Evolutionary conservation across 1,140 invertebrate species (phyloP).

Genomic region (Drosophila leontia): DNA sequence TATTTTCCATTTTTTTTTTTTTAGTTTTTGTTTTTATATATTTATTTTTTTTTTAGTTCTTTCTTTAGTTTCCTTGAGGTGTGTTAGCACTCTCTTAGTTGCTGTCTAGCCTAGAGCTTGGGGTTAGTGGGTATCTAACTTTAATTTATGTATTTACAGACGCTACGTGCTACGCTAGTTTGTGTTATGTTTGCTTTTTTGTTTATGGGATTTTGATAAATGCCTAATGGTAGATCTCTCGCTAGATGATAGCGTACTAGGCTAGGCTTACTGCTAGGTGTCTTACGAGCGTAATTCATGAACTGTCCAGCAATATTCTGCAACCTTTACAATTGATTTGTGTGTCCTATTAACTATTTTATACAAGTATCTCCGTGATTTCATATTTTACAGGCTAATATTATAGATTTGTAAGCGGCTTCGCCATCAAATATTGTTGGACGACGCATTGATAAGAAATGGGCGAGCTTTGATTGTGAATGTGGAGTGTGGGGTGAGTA

Average conservation of each 20-base stretch:
- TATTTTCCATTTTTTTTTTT: slow-evolving; percentile 25
- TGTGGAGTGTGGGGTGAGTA: slow-evolving; percentile 27
- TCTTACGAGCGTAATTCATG: slow-evolving; percentile 60
- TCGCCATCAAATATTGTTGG: slow-evolving; percentile 70
- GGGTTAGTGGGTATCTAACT: slow-evolving; percentile 33
- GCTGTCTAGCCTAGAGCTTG: slow-evolving; percentile 20
- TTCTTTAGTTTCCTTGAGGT: slow-evolving; percentile 41
- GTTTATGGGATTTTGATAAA: slow-evolving; percentile 37
- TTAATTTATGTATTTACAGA: slow-evolving; percentile 47
- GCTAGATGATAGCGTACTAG: slow-evolving; percentile 41
- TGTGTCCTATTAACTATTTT: slow-evolving; percentile 61
- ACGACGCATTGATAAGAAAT: slow-evolving; percentile 59
- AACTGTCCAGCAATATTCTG: slow-evolving; percentile 74
- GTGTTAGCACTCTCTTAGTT: slow-evolving; percentile 35
- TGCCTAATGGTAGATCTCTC: slow-evolving; percentile 54
- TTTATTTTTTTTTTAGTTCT: slow-evolving; percentile 27
- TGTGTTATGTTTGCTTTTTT: slow-evolving; percentile 43
- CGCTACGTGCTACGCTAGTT: slow-evolving; percentile 39
- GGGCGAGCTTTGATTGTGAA: slow-evolving; percentile 12
- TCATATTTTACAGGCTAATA: slow-evolving; percentile 63
- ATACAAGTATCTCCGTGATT: slow-evolving; percentile 49
- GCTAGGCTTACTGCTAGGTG: slow-evolving; percentile 48
- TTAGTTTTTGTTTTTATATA: neutral
- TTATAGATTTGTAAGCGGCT: slow-evolving; percentile 57
- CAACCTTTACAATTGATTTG: slow-evolving; percentile 63